A percentile compares a stretch with the other conserved stretches of the same genome.
phyloP scores from a whole-genome alignment of 2,113 vertebrate species.

The Clarias batrachus region DNA sequence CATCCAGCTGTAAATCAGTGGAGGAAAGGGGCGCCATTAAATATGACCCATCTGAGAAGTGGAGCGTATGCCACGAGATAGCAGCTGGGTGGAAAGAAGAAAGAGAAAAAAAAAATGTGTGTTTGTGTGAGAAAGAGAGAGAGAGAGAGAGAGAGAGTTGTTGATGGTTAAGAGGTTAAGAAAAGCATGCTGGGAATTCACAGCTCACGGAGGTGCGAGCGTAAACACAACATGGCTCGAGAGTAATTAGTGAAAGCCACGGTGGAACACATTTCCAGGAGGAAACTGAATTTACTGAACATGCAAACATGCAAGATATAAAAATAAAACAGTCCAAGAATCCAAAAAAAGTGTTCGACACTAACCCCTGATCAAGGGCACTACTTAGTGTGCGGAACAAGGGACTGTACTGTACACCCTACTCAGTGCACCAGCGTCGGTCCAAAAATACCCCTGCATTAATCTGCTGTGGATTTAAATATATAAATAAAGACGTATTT shows the following conservation, averaged over 20 bases:
- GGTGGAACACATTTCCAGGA: not conserved
- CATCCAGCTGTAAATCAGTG: constrained; percentile 30
- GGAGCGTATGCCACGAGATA: not conserved
- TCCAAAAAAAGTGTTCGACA: not conserved
- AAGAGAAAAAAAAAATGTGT: not conserved
- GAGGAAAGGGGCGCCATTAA: constrained; percentile 25
- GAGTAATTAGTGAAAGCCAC: not conserved
- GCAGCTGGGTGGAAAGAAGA: not conserved
- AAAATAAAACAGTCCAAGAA: not conserved
- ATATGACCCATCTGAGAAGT: constrained; percentile 14
- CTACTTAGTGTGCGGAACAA: no score
- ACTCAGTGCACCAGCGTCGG: no score
- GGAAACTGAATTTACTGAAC: not conserved
- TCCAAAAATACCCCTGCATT: no score
- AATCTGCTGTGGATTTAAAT: no score
- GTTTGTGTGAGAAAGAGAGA: not conserved
- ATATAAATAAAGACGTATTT: no score
- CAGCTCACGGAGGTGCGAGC: constrained; percentile 5
- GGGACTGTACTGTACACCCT: no score
- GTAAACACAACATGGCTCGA: constrained; percentile 10
- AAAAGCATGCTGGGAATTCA: constrained; percentile 17
- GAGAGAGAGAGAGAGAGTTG: not conserved
- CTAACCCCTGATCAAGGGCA: no score
- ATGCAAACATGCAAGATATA: not conserved
- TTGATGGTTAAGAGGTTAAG: not conserved